These are phyloP conservation scores for Lasioglossum albipes DNA, from an alignment of 1,140 invertebrate genomes.

Conservation along the genomic window DNA sequence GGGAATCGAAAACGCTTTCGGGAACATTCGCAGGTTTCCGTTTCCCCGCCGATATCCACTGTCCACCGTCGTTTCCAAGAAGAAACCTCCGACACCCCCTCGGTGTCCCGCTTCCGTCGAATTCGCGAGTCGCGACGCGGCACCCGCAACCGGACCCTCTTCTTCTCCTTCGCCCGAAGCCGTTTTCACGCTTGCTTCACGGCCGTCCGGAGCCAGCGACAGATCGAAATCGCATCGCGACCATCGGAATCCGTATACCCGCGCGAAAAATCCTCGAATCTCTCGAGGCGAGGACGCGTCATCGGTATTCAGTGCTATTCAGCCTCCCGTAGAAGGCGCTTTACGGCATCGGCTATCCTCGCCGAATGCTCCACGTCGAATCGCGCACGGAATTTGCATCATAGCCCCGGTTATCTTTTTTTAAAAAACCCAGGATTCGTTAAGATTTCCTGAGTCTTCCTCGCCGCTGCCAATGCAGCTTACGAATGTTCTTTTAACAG, in stretches of 20 bases:
- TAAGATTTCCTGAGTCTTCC: too few species aligned
- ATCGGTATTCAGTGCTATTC: slow-evolving; percentile 29
- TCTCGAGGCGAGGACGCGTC: slow-evolving; percentile 5
- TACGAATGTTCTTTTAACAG: too few species aligned
- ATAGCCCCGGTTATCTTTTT: too few species aligned
- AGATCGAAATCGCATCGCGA: neutral
- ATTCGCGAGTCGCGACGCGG: neutral
- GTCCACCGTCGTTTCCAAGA: neutral
- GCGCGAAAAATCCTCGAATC: neutral
- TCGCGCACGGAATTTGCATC: too few species aligned
- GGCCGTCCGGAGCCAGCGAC: too few species aligned
- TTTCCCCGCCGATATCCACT: slow-evolving; percentile 2
- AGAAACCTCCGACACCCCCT: too few species aligned
- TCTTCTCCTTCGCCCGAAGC: neutral
- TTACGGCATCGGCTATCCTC: slow-evolving; percentile 11
- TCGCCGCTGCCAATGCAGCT: too few species aligned
- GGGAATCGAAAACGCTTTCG: slow-evolving; percentile 48
- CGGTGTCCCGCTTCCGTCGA: neutral
- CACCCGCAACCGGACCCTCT: neutral
- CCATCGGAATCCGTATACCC: neutral
- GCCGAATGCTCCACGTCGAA: neutral
- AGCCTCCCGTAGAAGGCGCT: slow-evolving; percentile 18
- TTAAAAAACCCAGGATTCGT: too few species aligned
- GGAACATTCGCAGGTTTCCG: slow-evolving; percentile 37
- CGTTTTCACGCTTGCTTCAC: neutral